phyloP scores from a whole-genome alignment of 2,113 vertebrate species.

The Sinocyclocheilus grahami region DNA sequence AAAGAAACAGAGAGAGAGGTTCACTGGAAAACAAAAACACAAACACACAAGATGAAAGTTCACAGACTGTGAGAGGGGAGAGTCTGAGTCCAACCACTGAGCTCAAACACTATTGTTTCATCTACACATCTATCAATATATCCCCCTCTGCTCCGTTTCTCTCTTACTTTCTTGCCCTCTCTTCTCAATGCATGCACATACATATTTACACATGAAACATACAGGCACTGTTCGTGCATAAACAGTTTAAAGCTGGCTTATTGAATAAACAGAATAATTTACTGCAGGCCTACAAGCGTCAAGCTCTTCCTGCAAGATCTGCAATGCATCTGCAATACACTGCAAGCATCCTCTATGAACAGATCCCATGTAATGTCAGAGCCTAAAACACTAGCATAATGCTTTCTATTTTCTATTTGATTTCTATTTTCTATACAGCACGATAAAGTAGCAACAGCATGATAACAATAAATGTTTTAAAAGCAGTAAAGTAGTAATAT shows the following conservation, averaged over 20 bases:
- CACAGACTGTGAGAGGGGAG: neutral
- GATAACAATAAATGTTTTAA: neutral
- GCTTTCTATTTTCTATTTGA: neutral
- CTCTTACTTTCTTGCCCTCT: neutral
- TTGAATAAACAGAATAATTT: conserved; percentile 17
- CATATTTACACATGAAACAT: conserved; percentile 32
- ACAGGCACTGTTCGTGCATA: neutral
- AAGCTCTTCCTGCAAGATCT: conserved; percentile 1
- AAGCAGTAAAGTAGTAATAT: neutral
- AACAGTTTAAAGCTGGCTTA: neutral
- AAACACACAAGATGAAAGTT: conserved; percentile 64
- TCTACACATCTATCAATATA: conserved; percentile 52
- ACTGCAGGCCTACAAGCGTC: neutral
- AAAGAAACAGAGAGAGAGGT: conserved; percentile 34
- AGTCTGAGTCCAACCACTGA: conserved; percentile 49
- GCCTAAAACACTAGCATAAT: neutral
- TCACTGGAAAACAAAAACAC: conserved; percentile 9
- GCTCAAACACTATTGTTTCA: conserved; percentile 68
- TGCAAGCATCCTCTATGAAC: conserved; percentile 1
- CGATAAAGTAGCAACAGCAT: neutral
- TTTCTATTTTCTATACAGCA: neutral
- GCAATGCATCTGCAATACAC: neutral
- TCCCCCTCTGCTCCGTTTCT: neutral
- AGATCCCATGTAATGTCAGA: neutral
- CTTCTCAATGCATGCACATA: neutral